Evolutionary conservation across 2,888 invertebrate species (phyloP).

Genomic region (Tricholauxania praeusta): DNA sequence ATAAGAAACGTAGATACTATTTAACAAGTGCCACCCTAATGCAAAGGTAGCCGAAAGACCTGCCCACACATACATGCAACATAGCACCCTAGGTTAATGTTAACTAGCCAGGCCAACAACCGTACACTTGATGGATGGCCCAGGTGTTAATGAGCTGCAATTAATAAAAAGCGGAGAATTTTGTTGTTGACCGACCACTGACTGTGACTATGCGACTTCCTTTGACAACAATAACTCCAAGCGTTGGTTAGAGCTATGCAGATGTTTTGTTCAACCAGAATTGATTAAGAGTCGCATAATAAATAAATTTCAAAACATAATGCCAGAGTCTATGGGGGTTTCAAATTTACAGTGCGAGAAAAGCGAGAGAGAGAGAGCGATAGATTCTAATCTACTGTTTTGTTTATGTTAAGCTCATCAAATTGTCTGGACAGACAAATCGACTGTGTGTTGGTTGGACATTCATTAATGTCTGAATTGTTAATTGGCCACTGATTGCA

Average conservation of each 20-base stretch:
- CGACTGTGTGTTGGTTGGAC: neutral
- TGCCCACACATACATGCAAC: neutral
- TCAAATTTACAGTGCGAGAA: neutral
- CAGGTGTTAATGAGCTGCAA: conserved; percentile 61
- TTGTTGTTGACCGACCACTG: neutral
- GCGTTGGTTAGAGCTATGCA: neutral
- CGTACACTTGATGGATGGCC: conserved; percentile 57
- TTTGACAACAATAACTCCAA: neutral
- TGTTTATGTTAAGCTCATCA: conserved; percentile 10
- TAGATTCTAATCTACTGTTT: conserved; percentile 11
- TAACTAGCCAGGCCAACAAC: neutral
- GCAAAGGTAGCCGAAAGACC: neutral
- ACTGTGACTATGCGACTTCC: neutral
- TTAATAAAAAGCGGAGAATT: conserved; percentile 53
- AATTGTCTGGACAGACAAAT: conserved; percentile 5
- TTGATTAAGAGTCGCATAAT: conserved; percentile 8
- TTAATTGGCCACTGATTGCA: conserved; percentile 21
- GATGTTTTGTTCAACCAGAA: conserved; percentile 5
- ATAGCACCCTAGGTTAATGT: no score
- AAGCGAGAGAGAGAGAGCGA: neutral
- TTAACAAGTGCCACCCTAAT: no score
- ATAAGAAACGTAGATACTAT: no score
- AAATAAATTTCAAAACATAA: neutral
- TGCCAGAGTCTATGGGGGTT: neutral
- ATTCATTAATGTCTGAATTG: conserved; percentile 26